A percentile compares a stretch with the other conserved stretches of the same genome.
Conservation (phyloP, 2,797 vertebrate genomes). For the Balearica regulorum region DNA sequence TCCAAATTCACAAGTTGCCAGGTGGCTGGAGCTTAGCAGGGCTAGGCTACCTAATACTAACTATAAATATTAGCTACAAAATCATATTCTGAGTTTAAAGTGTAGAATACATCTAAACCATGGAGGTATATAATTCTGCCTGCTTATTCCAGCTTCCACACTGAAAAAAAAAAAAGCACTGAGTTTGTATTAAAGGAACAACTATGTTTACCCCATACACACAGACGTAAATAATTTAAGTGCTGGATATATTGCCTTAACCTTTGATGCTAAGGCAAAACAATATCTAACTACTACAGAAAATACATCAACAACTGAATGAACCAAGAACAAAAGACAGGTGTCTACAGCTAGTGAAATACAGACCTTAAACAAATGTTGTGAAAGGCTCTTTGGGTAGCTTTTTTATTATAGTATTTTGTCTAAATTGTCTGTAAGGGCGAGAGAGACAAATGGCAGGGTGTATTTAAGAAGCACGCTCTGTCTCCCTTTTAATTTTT, state of each 20-base stretch:
- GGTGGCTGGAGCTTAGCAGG: not conserved
- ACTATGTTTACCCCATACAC: not conserved
- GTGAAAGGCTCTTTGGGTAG: not conserved
- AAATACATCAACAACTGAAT: not conserved
- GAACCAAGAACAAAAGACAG: not conserved
- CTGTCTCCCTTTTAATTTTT: constrained; percentile 56
- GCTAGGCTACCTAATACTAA: not conserved
- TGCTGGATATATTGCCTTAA: not conserved
- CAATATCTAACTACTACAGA: not conserved
- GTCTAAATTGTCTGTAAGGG: not conserved
- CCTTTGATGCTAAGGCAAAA: not conserved
- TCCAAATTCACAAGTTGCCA: not conserved
- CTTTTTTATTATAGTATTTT: not conserved
- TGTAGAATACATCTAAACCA: not conserved
- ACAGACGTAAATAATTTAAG: not conserved
- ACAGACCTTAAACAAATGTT: not conserved
- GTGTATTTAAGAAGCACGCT: constrained; percentile 2
- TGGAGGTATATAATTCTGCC: not conserved
- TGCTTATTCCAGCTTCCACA: not conserved
- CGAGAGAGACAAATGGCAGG: not conserved
- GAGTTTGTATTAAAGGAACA: not conserved
- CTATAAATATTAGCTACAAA: not conserved
- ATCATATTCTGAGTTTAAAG: not conserved
- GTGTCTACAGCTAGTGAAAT: not conserved
- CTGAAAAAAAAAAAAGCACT: not conserved